phyloP scores from a whole-genome alignment of 2,888 invertebrate species.

The Melieria omissa region DNA sequence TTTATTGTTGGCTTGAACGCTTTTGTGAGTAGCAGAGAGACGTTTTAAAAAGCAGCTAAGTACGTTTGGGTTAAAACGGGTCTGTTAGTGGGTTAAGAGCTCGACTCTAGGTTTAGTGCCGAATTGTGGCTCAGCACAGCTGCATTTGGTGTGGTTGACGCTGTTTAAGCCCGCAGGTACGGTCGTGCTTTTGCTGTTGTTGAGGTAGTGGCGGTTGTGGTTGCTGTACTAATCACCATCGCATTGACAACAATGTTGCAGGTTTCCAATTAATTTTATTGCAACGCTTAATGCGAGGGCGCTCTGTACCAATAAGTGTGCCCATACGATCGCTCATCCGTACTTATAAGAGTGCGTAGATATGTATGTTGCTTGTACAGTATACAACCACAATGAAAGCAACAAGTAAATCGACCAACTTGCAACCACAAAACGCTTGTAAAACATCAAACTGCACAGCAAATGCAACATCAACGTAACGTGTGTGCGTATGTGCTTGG shows the following conservation, averaged over 20 bases:
- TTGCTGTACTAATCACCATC: slow-evolving; percentile 8
- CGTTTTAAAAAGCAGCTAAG: background rate
- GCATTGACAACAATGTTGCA: slow-evolving; percentile 26
- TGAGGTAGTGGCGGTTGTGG: slow-evolving; percentile 10
- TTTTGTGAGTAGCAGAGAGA: background rate
- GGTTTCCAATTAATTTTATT: slow-evolving; percentile 30
- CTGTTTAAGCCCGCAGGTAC: background rate
- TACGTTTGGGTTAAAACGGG: background rate
- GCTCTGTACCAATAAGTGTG: background rate
- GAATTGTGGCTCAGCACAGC: background rate
- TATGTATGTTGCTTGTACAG: too few species aligned
- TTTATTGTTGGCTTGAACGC: too few species aligned
- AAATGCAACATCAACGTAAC: too few species aligned
- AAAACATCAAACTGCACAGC: too few species aligned
- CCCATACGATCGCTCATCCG: too few species aligned
- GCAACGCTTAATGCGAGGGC: slow-evolving; percentile 18
- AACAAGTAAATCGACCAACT: too few species aligned
- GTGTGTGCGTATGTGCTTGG: too few species aligned
- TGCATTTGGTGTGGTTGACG: background rate
- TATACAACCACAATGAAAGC: too few species aligned
- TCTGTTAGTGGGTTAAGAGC: background rate
- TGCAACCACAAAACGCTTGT: too few species aligned
- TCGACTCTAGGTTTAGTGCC: too few species aligned
- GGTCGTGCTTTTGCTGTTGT: background rate
- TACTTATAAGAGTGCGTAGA: too few species aligned